Evolutionary conservation across 2,113 vertebrate species (phyloP).

Genomic region (Lepisosteus osseus): DNA sequence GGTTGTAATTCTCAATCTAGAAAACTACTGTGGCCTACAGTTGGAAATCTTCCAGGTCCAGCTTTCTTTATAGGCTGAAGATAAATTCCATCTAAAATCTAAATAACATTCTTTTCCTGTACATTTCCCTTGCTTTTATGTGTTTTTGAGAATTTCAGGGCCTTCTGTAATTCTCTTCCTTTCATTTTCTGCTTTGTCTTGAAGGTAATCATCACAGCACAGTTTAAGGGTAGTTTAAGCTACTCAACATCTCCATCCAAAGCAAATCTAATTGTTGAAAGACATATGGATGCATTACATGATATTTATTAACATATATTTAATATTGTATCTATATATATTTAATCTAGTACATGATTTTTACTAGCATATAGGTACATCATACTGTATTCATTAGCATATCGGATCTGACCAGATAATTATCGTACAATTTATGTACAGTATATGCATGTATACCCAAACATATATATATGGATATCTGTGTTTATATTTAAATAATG

Average conservation of each 20-base stretch:
- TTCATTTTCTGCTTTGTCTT: too few relatives aligned
- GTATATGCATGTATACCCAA: too few relatives aligned
- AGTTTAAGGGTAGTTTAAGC: constrained; percentile 27
- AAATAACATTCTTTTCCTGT: constrained; percentile 39
- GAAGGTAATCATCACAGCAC: too few relatives aligned
- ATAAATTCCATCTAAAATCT: constrained; percentile 43
- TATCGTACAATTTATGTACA: too few relatives aligned
- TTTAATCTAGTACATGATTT: too few relatives aligned
- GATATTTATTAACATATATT: too few relatives aligned
- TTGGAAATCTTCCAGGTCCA: constrained; percentile 43
- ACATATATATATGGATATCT: too few relatives aligned
- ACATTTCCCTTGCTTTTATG: constrained; percentile 29
- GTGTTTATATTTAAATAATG: too few relatives aligned
- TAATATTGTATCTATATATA: too few relatives aligned
- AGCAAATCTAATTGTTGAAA: constrained; percentile 61
- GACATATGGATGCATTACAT: constrained; percentile 42
- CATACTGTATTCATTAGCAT: too few relatives aligned
- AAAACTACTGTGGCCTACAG: constrained; percentile 51
- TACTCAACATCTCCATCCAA: constrained; percentile 50
- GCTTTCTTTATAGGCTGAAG: constrained; percentile 42
- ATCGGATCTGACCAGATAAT: too few relatives aligned
- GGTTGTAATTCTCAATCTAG: constrained; percentile 74
- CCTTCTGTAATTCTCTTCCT: constrained; percentile 26
- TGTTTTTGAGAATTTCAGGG: constrained; percentile 22
- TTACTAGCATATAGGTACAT: too few relatives aligned